Evolutionary conservation across 2,888 invertebrate species (phyloP).

Genomic region (Metellina segmentata): DNA sequence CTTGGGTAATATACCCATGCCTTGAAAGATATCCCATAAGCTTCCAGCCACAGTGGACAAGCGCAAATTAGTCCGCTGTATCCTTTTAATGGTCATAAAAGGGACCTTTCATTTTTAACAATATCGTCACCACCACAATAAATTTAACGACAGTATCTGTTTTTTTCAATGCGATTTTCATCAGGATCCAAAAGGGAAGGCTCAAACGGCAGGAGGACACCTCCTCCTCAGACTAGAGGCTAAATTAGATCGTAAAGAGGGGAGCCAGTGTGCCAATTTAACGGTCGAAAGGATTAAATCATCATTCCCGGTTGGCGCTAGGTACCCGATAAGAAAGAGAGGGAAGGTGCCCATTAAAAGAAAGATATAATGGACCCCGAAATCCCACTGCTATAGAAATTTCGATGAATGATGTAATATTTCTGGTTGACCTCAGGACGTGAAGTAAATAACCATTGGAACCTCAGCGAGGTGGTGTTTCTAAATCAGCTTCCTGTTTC

Average conservation of each 20-base stretch:
- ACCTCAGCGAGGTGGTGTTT: conserved; percentile 21
- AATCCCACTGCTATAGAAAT: conserved; percentile 66
- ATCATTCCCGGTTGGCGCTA: conserved; percentile 56
- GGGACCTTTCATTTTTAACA: conserved; percentile 47
- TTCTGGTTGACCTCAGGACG: conserved; percentile 58
- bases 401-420: conserved; percentile 68
- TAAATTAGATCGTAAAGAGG: conserved; percentile 69
- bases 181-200: conserved; percentile 14
- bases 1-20: conserved; percentile 18
- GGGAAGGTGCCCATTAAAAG: conserved; percentile 52
- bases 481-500: not conserved
- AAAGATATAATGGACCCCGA: conserved; percentile 57
- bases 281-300: conserved; percentile 73
- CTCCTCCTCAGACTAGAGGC: conserved; percentile 9
- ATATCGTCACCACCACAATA: conserved; percentile 49
- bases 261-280: conserved; percentile 61
- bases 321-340: conserved; percentile 57
- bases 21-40: conserved; percentile 9
- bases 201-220: not conserved
- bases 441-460: conserved; percentile 53
- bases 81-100: conserved; percentile 58
- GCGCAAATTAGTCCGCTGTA: conserved; percentile 28
- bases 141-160: conserved; percentile 47
- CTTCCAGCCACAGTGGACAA: conserved; percentile 26
- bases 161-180: conserved; percentile 47